Percentiles rank a stretch among this genome's conserved stretches.
These are phyloP conservation scores for Xyrichtys novacula DNA, from an alignment of 2,797 vertebrate species.

Conservation along the genomic window DNA sequence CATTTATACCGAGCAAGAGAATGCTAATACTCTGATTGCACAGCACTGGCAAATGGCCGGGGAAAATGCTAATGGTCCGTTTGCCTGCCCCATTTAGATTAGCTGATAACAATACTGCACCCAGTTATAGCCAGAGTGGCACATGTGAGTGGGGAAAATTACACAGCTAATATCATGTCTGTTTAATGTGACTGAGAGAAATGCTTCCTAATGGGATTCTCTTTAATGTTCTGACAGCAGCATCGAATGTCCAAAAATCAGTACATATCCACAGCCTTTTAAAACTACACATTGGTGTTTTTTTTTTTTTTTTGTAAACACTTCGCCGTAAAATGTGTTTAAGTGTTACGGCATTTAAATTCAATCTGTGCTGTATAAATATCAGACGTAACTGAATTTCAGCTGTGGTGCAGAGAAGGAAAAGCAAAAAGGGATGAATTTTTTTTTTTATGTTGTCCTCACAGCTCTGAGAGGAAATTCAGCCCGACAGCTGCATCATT, in stretches of 20 bases:
- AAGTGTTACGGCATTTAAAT: background rate
- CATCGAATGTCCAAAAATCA: conserved; percentile 1
- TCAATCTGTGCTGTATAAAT: background rate
- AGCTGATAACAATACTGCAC: conserved; percentile 42
- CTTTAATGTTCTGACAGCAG: conserved; percentile 26
- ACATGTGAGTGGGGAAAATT: conserved; percentile 26
- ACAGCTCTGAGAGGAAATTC: background rate
- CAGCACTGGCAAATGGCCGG: conserved; percentile 11
- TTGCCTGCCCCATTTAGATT: conserved; percentile 55
- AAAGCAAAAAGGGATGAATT: background rate
- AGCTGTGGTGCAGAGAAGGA: background rate
- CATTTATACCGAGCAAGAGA: conserved; percentile 29
- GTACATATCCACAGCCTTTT: background rate
- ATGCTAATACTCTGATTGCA: conserved; percentile 37
- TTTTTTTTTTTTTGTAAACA: background rate
- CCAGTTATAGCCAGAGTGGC: conserved; percentile 15
- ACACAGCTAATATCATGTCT: conserved; percentile 29
- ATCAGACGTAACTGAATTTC: background rate
- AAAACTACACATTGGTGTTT: background rate
- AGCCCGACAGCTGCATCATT: background rate
- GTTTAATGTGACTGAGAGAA: conserved; percentile 43
- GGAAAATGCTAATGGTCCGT: conserved; percentile 43
- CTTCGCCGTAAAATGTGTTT: background rate
- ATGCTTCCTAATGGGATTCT: conserved; percentile 11
- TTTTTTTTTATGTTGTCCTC: background rate